phyloP scores from a whole-genome alignment of 2,888 invertebrate genomes.

The Lagria hirta region DNA sequence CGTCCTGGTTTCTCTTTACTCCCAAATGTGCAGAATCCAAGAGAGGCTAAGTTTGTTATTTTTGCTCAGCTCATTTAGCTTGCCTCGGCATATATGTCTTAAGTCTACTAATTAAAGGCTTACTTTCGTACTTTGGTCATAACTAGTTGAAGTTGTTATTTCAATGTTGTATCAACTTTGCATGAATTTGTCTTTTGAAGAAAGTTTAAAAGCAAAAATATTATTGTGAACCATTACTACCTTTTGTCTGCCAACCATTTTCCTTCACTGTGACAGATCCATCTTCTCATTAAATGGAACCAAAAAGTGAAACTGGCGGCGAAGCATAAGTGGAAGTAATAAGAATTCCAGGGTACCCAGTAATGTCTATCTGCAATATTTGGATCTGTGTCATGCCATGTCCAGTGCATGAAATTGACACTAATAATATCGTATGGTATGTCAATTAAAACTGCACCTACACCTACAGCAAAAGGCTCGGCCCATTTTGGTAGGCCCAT shows the following conservation, averaged over 20 bases:
- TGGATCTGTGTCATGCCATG: constrained; percentile 78
- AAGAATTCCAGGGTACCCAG: constrained; percentile 83
- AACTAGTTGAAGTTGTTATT: too few species aligned
- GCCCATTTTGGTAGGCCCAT: constrained; percentile 61
- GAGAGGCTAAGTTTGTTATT: too few species aligned
- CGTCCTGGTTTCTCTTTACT: too few species aligned
- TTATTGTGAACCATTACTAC: constrained; percentile 21
- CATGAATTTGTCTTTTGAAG: too few species aligned
- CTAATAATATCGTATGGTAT: constrained; percentile 79
- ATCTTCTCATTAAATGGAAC: constrained; percentile 62
- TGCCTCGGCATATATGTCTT: too few species aligned
- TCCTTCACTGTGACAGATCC: constrained; percentile 58
- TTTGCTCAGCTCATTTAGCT: too few species aligned
- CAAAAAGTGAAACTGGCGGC: constrained; percentile 71
- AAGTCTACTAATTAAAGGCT: too few species aligned
- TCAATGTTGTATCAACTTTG: too few species aligned
- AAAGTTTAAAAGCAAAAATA: too few species aligned
- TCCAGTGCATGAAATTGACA: constrained; percentile 79
- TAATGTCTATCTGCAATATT: constrained; percentile 73
- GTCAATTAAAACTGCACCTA: constrained; percentile 71
- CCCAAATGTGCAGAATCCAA: too few species aligned
- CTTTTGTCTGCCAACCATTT: constrained; percentile 59
- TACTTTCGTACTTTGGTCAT: too few species aligned
- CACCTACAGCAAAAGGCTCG: constrained; percentile 68
- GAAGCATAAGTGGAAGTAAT: constrained; percentile 78